Evolutionary conservation across 2,113 vertebrate genomes (phyloP).

Genomic region (Prolemur simus): DNA sequence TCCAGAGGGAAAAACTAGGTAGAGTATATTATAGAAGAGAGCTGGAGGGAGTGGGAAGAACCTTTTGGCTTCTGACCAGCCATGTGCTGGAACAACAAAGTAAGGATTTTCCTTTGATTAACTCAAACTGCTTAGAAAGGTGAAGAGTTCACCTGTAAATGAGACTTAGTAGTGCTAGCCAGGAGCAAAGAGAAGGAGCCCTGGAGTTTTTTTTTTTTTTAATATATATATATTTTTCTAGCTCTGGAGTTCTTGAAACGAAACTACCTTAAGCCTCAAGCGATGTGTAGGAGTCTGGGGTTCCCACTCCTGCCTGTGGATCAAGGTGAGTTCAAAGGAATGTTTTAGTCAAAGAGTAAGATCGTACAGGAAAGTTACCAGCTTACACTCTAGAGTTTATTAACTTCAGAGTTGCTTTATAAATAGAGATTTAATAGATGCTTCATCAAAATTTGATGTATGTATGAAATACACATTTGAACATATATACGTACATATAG

Average conservation of each 20-base stretch:
- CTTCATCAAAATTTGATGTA: background rate
- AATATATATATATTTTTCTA: too few species aligned
- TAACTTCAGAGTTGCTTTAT: background rate
- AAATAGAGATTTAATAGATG: background rate
- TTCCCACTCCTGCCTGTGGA: background rate
- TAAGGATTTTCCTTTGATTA: constrained; percentile 30
- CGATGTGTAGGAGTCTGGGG: background rate
- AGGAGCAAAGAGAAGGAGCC: background rate
- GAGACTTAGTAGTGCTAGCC: background rate
- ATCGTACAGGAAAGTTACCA: background rate
- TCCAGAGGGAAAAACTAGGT: background rate
- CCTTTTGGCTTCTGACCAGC: background rate
- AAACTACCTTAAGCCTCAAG: background rate
- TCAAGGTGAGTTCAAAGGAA: background rate
- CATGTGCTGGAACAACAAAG: background rate
- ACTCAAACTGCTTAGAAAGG: background rate
- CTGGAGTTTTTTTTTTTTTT: background rate
- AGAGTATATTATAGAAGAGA: background rate
- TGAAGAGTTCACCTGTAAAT: background rate
- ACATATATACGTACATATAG: background rate
- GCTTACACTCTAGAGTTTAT: background rate
- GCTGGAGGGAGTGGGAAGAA: too few species aligned
- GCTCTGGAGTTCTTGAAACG: background rate
- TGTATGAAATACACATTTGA: background rate
- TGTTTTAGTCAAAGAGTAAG: background rate